Conservation (phyloP, 2,888 invertebrate species). For the Caenorhabditis parvicauda region DNA sequence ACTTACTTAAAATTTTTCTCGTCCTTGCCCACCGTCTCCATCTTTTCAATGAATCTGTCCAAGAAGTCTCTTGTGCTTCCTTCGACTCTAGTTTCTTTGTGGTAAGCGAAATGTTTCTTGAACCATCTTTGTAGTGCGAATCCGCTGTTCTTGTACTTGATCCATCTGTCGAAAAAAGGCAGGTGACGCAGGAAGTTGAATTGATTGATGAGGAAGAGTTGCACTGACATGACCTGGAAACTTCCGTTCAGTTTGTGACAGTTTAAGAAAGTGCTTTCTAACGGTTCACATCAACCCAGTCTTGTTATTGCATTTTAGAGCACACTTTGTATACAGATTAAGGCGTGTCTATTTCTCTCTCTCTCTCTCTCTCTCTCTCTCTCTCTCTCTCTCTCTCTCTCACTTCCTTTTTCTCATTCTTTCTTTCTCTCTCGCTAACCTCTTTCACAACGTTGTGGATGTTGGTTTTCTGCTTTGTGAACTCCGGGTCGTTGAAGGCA, state of each 20-base stretch:
- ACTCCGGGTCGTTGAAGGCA: slow-evolving; percentile 47
- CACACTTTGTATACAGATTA: no score
- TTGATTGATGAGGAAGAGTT: slow-evolving; percentile 48
- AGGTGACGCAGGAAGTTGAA: slow-evolving; percentile 46
- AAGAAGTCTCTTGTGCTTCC: slow-evolving; percentile 44
- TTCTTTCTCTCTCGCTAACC: no score
- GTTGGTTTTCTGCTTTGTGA: slow-evolving; percentile 25
- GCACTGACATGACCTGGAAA: slow-evolving; percentile 31
- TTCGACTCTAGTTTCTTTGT: slow-evolving; percentile 11
- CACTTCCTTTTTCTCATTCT: no score
- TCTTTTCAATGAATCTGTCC: slow-evolving; percentile 44
- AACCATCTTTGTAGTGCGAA: slow-evolving; percentile 52
- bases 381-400: no score
- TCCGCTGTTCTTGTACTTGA: slow-evolving; percentile 48
- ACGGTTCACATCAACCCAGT: no score
- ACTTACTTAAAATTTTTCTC: neutral
- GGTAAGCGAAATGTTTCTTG: slow-evolving; percentile 12
- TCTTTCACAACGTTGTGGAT: slow-evolving; percentile 37
- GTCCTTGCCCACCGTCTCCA: slow-evolving; percentile 9
- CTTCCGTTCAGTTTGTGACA: neutral
- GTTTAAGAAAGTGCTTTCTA: no score
- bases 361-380: no score
- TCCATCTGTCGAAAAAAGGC: slow-evolving; percentile 29
- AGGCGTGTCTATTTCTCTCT: no score
- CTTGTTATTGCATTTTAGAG: no score